Base-by-base conservation (phyloP, 2,888 invertebrate species). In the Celastrina argiolus region DNA sequence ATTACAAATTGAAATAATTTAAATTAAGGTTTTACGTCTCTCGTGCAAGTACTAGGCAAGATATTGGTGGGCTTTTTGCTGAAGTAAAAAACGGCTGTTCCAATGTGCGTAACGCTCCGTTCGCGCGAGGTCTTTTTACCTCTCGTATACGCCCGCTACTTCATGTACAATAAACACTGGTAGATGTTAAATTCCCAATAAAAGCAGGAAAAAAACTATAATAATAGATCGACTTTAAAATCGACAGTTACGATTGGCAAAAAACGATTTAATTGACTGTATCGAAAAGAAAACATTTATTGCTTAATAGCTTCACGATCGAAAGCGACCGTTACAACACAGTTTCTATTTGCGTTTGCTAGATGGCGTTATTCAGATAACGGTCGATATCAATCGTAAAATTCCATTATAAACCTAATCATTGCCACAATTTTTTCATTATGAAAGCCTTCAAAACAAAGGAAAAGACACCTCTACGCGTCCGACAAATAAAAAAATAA, bases 401-500 rank as follows among this genome's bases (percentile, higher is more conserved):
- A 51, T 12, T 22, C 51, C 10, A 10, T 18, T 26, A 51, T 22
- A 22, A 51, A 26, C 51, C 18, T 51, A 22, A 51, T 16, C 51
- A 22, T 31, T 56, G 56, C 28, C 26, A 58, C 58, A 28, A 18
- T 58, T 28, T 8, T 28, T 31, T 8, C 7, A 7, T 7, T 26
- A 7, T 31, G 12, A 22, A 51, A 51, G 22, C 58, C 6, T 14
- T n/a, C n/a, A 28, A 26, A 14, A 56, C 56, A 18, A 16, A 10
- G 31, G 56, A 58, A 7, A 7, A 58, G 16, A 58, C 58, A 31
- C n/a, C 3, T 31, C 58, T 16, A 58, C 58, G 31, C 58, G 58
- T 58, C 16, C n/a, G 31, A 58, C 28, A 31, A 58, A 58, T 31
- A 58, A 58, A 59, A 45, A 59, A 59, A 34, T 18, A 61, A 39